Evolutionary conservation across 2,888 invertebrate genomes (phyloP), one percentile per base, ranked within the genome.

Genomic region (Drosophila engyochracea): DNA sequence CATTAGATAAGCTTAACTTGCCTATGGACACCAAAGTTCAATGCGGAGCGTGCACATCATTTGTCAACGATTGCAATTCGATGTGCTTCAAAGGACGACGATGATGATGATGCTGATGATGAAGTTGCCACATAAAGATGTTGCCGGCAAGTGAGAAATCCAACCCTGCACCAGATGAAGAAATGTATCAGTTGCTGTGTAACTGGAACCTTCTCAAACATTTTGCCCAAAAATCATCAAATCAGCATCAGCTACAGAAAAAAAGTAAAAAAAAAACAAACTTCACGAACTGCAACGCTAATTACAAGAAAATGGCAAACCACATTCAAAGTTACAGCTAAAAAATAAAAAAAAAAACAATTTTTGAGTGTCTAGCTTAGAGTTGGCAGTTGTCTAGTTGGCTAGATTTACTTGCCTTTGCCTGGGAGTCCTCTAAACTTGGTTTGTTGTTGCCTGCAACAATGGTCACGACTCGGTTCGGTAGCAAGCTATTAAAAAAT

Each of bases 401-500:
- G 47, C 25, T 41, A 60, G 71, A 62, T 61, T 65, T 37, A 44
- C 59, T 69, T 76, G 54, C 72, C 59, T 62, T 69, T 49, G 74
- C 59, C 70, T 63, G 61, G 14, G 30, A 65, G 61, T 77, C 61
- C 73, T 77, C 53, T 61, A 51, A 51, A 31, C 51, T 37, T 31
- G 22, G 33, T 16, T 39, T 57, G 47, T 37, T 55, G 51, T 59
- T 59, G 75, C 37, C 62, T 30, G 74, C 74, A 83, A 82, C 87
- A 83, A 87, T 87, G 85, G 85, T 85, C 87, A 85, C 85, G 85
- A 81, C 68, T 47, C 64, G 63, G 83, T 83, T 79, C 87, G 82
- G 85, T 87, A 85, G 85, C 85, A 82, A 85, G 87, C 85, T 83
- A 85, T 85, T 85, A 85, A 85, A 85, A 83, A 85, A 75, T 75